Conservation (phyloP, 2,113 vertebrate species). For the Lasiurus borealis region DNA sequence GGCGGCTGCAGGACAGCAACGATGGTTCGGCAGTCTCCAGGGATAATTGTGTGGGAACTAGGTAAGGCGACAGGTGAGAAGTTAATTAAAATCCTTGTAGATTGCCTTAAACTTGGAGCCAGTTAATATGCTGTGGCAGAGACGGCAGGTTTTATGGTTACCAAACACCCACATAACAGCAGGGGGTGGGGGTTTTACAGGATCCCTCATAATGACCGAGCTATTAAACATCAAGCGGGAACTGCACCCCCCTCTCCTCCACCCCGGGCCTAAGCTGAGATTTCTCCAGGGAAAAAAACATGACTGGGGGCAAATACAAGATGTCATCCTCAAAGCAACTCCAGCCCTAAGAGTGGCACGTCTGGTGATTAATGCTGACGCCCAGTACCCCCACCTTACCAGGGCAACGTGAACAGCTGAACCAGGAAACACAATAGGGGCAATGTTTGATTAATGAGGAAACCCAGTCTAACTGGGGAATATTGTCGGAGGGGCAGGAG, state of each 20-base stretch:
- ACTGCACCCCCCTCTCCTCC: fast-evolving
- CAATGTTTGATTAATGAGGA: background rate
- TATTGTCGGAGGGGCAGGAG: background rate
- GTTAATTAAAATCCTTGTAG: background rate
- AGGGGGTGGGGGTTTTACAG: constrained; percentile 78
- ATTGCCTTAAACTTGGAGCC: background rate
- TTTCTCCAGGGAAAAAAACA: constrained; percentile 58
- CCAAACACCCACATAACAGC: constrained; percentile 70
- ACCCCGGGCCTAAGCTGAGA: constrained; percentile 54
- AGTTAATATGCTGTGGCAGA: background rate
- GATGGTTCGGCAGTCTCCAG: background rate
- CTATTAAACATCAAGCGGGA: constrained; percentile 83
- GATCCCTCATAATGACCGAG: constrained; percentile 72
- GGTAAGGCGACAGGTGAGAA: background rate
- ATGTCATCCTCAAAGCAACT: constrained; percentile 62
- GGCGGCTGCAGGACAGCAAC: background rate
- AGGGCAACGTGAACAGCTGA: background rate
- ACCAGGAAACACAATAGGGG: background rate
- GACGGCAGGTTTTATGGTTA: constrained; percentile 8
- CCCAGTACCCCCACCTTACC: constrained; percentile 1
- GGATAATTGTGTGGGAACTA: background rate
- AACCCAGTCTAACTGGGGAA: background rate
- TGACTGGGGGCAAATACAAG: constrained; percentile 63
- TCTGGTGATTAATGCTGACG: constrained; percentile 59
- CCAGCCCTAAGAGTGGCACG: constrained; percentile 28